Conservation (phyloP, 2,113 vertebrate species). For the Charadrius vociferus region DNA sequence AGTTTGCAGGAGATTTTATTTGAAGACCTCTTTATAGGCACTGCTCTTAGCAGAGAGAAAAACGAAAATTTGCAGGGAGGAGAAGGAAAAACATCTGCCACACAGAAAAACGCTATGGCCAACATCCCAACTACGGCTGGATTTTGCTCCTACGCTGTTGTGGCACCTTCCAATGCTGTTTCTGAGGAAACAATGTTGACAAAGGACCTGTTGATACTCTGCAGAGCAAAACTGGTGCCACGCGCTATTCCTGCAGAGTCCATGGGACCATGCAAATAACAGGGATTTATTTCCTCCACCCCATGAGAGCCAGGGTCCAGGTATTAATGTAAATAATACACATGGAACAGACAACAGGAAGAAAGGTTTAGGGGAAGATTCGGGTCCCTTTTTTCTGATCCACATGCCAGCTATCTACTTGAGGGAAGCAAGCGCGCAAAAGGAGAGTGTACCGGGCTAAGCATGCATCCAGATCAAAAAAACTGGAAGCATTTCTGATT, state of each 20-base stretch:
- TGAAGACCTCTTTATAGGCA: not conserved
- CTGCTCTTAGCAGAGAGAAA: not conserved
- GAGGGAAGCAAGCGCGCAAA: not conserved
- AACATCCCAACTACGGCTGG: not conserved
- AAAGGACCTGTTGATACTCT: not conserved
- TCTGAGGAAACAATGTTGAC: not conserved
- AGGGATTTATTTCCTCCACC: not conserved
- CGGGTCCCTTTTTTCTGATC: not conserved
- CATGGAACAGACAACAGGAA: not conserved
- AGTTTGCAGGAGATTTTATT: not conserved
- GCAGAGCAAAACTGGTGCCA: not conserved
- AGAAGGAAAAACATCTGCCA: not conserved
- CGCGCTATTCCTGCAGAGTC: fast-evolving
- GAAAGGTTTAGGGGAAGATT: not conserved
- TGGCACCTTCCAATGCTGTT: not conserved
- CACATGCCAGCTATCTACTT: not conserved
- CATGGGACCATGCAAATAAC: fast-evolving
- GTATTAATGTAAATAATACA: not conserved
- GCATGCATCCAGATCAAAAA: not conserved
- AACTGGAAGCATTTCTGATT: not conserved
- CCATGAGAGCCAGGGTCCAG: not conserved
- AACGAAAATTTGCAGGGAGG: not conserved
- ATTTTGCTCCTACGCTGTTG: not conserved
- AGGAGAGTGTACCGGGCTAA: not conserved
- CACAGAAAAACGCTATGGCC: not conserved